phyloP scores from a whole-genome alignment of 2,113 vertebrate species.

The Motacilla alba region DNA sequence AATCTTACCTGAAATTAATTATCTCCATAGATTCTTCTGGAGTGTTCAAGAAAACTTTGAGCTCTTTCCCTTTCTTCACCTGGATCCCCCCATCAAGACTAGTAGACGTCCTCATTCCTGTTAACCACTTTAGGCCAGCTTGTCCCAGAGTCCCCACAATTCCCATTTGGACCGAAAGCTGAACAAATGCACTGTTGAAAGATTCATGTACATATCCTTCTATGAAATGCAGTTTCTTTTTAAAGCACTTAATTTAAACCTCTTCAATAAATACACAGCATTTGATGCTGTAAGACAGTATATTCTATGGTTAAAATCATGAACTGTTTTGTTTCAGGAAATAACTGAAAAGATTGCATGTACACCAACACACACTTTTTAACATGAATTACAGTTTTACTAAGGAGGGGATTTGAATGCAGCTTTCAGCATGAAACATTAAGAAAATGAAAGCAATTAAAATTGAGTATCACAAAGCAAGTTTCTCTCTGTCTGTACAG shows the following conservation, averaged over 20 bases:
- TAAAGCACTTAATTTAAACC: neutral
- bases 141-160: constrained; percentile 73
- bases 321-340: neutral
- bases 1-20: constrained; percentile 76
- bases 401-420: neutral
- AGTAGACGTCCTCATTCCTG: constrained; percentile 70
- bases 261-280: neutral
- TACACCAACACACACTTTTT: neutral
- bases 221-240: neutral
- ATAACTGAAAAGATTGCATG: neutral
- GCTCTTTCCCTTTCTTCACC: constrained; percentile 79
- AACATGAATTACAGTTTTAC: neutral
- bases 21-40: constrained; percentile 84
- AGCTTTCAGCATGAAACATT: neutral
- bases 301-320: neutral
- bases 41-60: constrained; percentile 81
- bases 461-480: neutral
- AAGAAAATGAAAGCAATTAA: neutral
- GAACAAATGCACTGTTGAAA: constrained; percentile 75
- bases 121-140: constrained; percentile 81
- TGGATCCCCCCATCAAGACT: constrained; percentile 83
- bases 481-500: neutral
- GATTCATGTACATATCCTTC: neutral
- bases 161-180: constrained; percentile 79
- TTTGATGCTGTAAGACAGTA: neutral